Evolutionary conservation across 1,140 invertebrate genomes (phyloP).

Genomic region (Drosophila chauvacae): DNA sequence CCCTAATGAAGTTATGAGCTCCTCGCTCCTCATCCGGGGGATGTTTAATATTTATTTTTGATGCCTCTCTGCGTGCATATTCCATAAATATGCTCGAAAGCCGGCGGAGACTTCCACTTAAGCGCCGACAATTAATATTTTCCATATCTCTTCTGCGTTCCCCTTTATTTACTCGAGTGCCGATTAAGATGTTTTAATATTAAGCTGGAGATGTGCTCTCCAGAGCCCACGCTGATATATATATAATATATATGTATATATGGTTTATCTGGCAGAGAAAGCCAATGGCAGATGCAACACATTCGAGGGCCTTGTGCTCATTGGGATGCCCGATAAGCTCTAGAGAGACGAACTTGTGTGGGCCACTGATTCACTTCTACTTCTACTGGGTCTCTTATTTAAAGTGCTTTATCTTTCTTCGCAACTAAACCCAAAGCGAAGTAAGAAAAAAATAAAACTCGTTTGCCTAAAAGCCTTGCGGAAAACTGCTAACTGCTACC

Average conservation of each 20-base stretch:
- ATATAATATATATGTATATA: neutral
- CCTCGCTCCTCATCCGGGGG: slow-evolving; percentile 2
- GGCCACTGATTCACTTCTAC: slow-evolving; percentile 17
- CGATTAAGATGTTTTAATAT: slow-evolving; percentile 76
- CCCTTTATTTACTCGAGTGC: slow-evolving; percentile 49
- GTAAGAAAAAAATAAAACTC: slow-evolving; percentile 1
- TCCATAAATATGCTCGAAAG: slow-evolving; percentile 57
- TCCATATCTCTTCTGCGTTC: slow-evolving; percentile 39
- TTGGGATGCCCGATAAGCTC: slow-evolving; percentile 23
- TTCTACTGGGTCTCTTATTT: slow-evolving; percentile 12
- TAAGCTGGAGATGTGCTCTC: slow-evolving; percentile 13
- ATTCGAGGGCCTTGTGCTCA: slow-evolving; percentile 34
- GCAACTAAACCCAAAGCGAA: neutral
- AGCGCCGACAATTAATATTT: slow-evolving; percentile 67
- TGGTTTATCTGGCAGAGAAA: slow-evolving; percentile 22
- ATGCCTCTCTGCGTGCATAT: slow-evolving; percentile 25
- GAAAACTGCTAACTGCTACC: slow-evolving; percentile 22
- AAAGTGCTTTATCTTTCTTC: neutral
- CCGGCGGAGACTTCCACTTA: slow-evolving; percentile 52
- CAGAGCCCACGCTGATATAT: slow-evolving; percentile 22
- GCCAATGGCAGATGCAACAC: slow-evolving; percentile 23
- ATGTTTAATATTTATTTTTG: slow-evolving; percentile 45
- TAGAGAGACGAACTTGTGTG: neutral
- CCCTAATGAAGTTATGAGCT: slow-evolving; percentile 67
- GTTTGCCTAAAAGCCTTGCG: neutral